Base-by-base conservation (phyloP, 2,888 invertebrate species). In the Oscheius sp. region DNA sequence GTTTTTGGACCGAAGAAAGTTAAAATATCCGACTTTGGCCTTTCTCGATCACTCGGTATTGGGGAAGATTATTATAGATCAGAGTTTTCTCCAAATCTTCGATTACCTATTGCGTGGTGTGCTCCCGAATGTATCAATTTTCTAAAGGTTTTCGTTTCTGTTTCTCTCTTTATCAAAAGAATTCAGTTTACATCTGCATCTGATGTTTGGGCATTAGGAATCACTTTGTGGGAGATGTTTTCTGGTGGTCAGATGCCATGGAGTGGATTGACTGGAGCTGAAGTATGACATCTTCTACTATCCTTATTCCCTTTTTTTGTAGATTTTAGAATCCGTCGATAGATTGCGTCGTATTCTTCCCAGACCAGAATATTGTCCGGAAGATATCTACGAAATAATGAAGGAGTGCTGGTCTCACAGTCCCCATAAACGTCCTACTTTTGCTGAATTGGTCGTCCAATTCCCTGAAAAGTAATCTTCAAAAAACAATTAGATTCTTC, bases 201-300 rank as follows among this genome's bases (percentile, higher is more conserved):
- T 67, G 98, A 98, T 86, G 94, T 96, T 0, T 98, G 97, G 97
- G 94, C 97, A 0, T 98, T 92, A 87, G 97, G 94, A 2, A 94
- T 96, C 0, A 94, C 95, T n/a, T 89, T 98, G 0, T 98, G 97
- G 97, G 98, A 98, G 88, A 94, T 97, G 94, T 98, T 97, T 87
- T 94, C 94, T 0, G 97, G 96, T 86, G 97, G 97, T 0, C 94
- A 94, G 86, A 95, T 96, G 87, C 98, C 98, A 0, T 98, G 97
- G 97, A 93, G 93, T 0, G 95, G 94, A 0, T 90, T 94, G 61
- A 94, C 94, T 0, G 94, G 94, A 0, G 92, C 94, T 77, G 94
- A 95, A 88, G 86, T 85, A 61, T 12, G 65, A 8, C 41, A 12
- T 41, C 41, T 41, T 3, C 12, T 20, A n/a, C n/a, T n/a, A n/a